Conservation (phyloP, 1,140 invertebrate genomes). For the Arctopsyche grandis region DNA sequence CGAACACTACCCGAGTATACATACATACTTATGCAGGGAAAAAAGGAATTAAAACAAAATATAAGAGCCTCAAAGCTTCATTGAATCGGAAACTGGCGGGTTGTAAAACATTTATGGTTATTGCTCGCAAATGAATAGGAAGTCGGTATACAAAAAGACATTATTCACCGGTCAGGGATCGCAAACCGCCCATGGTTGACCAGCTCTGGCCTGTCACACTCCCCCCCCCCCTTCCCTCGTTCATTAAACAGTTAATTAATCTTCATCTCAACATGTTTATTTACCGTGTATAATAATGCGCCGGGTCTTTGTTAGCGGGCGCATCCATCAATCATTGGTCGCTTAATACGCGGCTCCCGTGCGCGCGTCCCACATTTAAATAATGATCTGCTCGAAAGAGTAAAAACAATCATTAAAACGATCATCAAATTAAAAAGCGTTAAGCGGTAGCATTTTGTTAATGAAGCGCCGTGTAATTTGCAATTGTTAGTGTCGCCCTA, state of each 20-base stretch:
- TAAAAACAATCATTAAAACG: background rate
- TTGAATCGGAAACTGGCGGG: constrained; percentile 13
- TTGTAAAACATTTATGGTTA: constrained; percentile 28
- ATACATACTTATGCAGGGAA: background rate
- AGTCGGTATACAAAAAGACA: background rate
- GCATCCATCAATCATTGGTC: constrained; percentile 14
- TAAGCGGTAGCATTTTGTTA: background rate
- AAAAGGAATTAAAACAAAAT: background rate
- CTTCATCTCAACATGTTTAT: constrained; percentile 31
- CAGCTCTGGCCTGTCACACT: background rate
- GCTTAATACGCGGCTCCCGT: constrained; percentile 25
- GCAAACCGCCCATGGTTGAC: background rate
- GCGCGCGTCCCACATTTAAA: background rate
- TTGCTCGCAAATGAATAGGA: background rate
- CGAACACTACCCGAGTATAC: background rate
- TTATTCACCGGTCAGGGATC: background rate
- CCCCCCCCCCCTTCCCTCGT: no score
- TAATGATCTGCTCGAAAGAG: background rate
- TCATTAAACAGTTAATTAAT: constrained; percentile 24
- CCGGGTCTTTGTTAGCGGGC: constrained; percentile 19
- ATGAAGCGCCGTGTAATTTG: no score
- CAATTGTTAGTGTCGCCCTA: no score
- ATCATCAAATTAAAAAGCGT: background rate
- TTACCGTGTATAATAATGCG: constrained; percentile 15
- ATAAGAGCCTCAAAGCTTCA: background rate